Base-by-base conservation (phyloP, 2,797 vertebrate species). In the Spheniscus humboldti region DNA sequence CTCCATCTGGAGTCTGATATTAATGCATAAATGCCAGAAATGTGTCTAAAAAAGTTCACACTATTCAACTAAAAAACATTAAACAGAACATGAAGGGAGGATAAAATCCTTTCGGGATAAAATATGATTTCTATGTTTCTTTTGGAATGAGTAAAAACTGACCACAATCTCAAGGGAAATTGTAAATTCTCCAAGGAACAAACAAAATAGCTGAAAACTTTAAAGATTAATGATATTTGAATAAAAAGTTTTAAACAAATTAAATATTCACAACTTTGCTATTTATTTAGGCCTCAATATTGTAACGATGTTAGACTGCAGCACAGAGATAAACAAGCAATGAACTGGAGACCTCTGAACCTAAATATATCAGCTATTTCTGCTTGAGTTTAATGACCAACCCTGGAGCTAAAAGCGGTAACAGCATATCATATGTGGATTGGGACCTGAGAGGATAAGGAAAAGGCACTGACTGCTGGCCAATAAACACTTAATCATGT, bases 11-110 rank as follows among this genome's bases (percentile, higher is more conserved):
- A 86, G 79, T 43, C 47, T 69, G 89, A 95, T 97, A 97, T 97
- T 97, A 97, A 97, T 92, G 69, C 95, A 97, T 94, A 98, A 98
- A 98, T 96, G 84, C 52, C 43, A 94, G 78, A 86, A 94, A 95
- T 72, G 55, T 83, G 94, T 91, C 92, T 95, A 81, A 62, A 93
- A 96, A 97, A 94, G 80, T 96, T 97, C 91, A 90, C 53, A 47
- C 85, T 94, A 81, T 96, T 96, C 79, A 87, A 93, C 68, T 80
- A 57, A 96, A 92, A 96, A 88, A 63, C 83, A 96, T 96, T 94
- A 85, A 96, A 78, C 57, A 91, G 86, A 93, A 90, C 95, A 88
- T 76, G 78, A 95, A 95, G 53, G 57, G 35, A 96, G 53, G 95
- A 95, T 89, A 93, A 45, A 73, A 91, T n/a, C 59, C 78, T 97